These are phyloP conservation scores for Pseudopipra pipra DNA, from an alignment of 2,113 vertebrate species.

Conservation along the genomic window DNA sequence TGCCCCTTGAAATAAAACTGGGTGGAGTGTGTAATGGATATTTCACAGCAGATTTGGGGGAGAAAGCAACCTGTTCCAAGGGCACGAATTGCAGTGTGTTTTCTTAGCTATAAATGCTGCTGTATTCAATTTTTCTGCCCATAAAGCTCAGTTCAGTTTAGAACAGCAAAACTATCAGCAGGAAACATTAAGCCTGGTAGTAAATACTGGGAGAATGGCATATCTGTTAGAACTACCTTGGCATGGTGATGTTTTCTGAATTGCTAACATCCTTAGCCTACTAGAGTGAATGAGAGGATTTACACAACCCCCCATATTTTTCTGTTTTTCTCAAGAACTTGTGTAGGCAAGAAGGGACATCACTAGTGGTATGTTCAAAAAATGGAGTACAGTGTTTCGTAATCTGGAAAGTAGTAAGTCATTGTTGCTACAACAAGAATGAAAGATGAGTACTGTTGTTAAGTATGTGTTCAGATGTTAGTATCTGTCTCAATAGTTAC, in stretches of 20 bases:
- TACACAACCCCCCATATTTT: neutral
- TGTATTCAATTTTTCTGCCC: slow-evolving; percentile 50
- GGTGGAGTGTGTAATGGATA: neutral
- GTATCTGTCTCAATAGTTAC: neutral
- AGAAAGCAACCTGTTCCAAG: neutral
- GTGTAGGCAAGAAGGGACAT: neutral
- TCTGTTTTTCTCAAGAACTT: slow-evolving; percentile 19
- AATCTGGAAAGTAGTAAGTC: neutral
- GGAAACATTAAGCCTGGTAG: slow-evolving; percentile 39
- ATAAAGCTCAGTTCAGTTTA: slow-evolving; percentile 48
- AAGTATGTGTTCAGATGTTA: neutral
- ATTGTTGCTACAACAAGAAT: neutral
- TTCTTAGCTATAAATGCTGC: neutral
- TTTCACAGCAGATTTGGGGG: neutral
- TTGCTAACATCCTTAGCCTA: slow-evolving; percentile 7
- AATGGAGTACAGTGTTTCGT: neutral
- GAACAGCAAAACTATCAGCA: slow-evolving; percentile 27
- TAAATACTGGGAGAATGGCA: slow-evolving; percentile 48
- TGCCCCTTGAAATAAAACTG: neutral
- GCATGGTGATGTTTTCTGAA: slow-evolving; percentile 27
- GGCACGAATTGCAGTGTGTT: neutral
- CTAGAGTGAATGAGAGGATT: neutral
- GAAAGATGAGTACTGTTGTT: neutral
- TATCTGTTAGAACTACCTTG: slow-evolving; percentile 2
- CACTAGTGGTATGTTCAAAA: neutral